A percentile compares a stretch with the other conserved stretches of the same genome.
phyloP scores from a whole-genome alignment of 2,113 vertebrate species.

The Psammodynastes pulverulentus region DNA sequence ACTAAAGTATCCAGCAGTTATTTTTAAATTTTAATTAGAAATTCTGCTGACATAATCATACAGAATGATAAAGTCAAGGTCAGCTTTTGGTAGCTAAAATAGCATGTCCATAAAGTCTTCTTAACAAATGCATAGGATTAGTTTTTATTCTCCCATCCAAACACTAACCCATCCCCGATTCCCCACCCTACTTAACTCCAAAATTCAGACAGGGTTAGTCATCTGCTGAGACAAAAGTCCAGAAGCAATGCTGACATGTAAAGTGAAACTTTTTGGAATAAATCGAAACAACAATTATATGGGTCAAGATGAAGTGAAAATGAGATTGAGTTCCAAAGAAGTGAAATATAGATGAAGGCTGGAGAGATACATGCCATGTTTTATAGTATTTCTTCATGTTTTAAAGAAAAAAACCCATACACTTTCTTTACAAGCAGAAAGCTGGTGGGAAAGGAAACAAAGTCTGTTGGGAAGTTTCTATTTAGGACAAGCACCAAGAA shows the following conservation, averaged over 20 bases:
- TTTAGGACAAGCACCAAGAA: not conserved
- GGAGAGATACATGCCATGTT: not conserved
- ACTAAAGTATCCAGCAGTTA: constrained; percentile 28
- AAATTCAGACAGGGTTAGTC: not conserved
- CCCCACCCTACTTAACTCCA: not conserved
- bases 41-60: constrained; percentile 42
- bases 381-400: not conserved
- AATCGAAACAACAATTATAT: not conserved
- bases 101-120: not conserved
- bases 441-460: not conserved
- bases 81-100: not conserved
- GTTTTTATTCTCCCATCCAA: not conserved
- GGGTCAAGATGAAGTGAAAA: not conserved
- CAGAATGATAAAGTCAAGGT: not conserved
- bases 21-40: constrained; percentile 41
- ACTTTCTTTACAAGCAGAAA: not conserved
- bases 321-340: not conserved
- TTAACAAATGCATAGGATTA: not conserved
- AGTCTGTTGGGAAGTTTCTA: not conserved
- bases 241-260: not conserved
- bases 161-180: not conserved
- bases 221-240: constrained; percentile 28
- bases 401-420: not conserved
- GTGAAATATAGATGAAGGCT: not conserved
- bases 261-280: not conserved